Evolutionary conservation across 1,140 invertebrate species (phyloP).

Genomic region (Megathymus violae): DNA sequence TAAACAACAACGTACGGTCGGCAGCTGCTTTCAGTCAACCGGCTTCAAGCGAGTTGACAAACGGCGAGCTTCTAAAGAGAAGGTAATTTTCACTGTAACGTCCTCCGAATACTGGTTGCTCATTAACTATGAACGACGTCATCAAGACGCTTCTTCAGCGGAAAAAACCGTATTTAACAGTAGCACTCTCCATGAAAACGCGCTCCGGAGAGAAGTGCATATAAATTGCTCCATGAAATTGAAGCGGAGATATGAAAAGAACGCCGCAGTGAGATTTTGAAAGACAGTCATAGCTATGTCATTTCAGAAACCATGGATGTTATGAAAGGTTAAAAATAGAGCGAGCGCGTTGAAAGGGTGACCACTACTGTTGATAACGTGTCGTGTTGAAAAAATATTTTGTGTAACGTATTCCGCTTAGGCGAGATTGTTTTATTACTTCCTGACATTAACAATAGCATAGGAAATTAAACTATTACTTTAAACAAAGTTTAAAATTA

Average conservation of each 20-base stretch:
- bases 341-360: conserved; percentile 41
- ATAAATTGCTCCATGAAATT: conserved; percentile 79
- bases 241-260: conserved; percentile 76
- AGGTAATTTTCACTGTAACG: conserved; percentile 73
- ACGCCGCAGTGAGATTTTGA: conserved; percentile 58
- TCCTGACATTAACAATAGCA: background rate
- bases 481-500: too few species aligned
- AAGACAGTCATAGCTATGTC: conserved; percentile 60
- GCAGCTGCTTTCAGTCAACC: conserved; percentile 70
- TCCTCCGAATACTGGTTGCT: conserved; percentile 75
- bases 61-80: conserved; percentile 61
- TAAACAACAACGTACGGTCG: conserved; percentile 76
- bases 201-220: conserved; percentile 77
- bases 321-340: conserved; percentile 55
- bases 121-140: conserved; percentile 82
- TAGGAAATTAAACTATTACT: background rate
- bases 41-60: conserved; percentile 61
- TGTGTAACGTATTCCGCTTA: conserved; percentile 2
- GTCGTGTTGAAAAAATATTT: conserved; percentile 4
- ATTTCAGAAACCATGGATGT: conserved; percentile 63
- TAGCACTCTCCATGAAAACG: conserved; percentile 68
- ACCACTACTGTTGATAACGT: conserved; percentile 43
- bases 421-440: background rate
- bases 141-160: conserved; percentile 77
- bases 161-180: conserved; percentile 77